Percentiles rank a stretch among this genome's conserved stretches.
Evolutionary conservation across 2,113 vertebrate genomes (phyloP).

Genomic region (Centropus bengalensis): DNA sequence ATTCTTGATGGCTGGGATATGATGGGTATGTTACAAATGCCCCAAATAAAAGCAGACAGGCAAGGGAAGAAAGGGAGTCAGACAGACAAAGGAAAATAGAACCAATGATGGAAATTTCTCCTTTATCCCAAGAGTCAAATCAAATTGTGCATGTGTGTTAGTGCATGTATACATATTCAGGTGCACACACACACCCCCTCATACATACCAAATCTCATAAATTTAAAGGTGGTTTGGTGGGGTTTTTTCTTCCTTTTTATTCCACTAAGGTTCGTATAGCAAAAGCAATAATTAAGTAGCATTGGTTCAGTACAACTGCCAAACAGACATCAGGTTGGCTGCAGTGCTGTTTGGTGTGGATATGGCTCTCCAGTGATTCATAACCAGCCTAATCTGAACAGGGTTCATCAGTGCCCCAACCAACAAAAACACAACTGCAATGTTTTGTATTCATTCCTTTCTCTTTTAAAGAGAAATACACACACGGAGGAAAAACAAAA

Average conservation of each 20-base stretch:
- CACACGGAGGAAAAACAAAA: constrained; percentile 23
- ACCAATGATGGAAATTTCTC: not conserved
- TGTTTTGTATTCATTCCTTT: constrained; percentile 49
- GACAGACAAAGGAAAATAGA: constrained; percentile 13
- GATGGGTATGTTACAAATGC: not conserved
- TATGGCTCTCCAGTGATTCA: constrained; percentile 66
- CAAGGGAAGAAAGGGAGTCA: not conserved
- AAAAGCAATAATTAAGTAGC: constrained; percentile 25
- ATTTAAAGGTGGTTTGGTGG: not conserved
- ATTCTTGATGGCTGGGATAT: not conserved
- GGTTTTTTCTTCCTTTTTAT: not conserved
- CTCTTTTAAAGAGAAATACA: constrained; percentile 56
- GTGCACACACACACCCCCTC: not conserved
- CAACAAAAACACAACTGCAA: constrained; percentile 66
- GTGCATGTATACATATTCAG: not conserved
- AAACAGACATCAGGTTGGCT: constrained; percentile 71
- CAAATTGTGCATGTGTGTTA: fast-evolving
- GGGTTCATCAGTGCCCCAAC: constrained; percentile 60
- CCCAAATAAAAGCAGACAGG: not conserved
- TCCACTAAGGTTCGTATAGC: constrained; percentile 10
- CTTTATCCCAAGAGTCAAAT: not conserved
- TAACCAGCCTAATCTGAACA: constrained; percentile 39
- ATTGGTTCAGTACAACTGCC: constrained; percentile 46
- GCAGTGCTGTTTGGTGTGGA: constrained; percentile 47
- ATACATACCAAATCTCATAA: not conserved